Conservation (phyloP, 2,797 vertebrate genomes). For the Ctenosaura bakeri region DNA sequence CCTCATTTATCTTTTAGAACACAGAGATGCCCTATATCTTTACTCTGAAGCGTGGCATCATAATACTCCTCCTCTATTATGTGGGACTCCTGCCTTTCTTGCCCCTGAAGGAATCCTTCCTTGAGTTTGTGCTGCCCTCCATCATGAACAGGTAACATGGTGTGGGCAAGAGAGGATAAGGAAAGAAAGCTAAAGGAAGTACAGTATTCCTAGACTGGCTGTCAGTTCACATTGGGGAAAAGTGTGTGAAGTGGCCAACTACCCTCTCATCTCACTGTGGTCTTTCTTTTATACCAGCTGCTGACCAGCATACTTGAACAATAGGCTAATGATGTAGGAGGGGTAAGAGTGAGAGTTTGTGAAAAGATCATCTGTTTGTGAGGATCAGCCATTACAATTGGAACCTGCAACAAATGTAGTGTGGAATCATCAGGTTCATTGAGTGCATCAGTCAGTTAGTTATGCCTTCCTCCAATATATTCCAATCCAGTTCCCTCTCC, state of each 20-base stretch:
- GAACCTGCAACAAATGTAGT: not conserved
- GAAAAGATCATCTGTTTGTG: too few species aligned
- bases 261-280: too few species aligned
- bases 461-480: not conserved
- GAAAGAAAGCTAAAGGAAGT: not conserved
- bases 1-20: slow-evolving; percentile 22
- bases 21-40: slow-evolving; percentile 40
- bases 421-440: not conserved
- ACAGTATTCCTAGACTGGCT: not conserved
- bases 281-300: not conserved
- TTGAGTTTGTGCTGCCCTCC: slow-evolving; percentile 35
- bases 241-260: not conserved
- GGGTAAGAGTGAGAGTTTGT: not conserved
- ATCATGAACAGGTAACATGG: slow-evolving; percentile 36
- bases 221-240: not conserved
- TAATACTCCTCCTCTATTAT: slow-evolving; percentile 11
- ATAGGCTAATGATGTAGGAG: not conserved
- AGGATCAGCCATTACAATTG: not conserved
- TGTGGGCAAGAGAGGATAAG: not conserved
- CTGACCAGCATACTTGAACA: not conserved
- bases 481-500: not conserved
- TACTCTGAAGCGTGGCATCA: not conserved
- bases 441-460: not conserved
- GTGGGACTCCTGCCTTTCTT: slow-evolving; percentile 37
- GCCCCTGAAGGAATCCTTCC: slow-evolving; percentile 37